phyloP scores from a whole-genome alignment of 2,113 vertebrate species.

The Penelope pileata region DNA sequence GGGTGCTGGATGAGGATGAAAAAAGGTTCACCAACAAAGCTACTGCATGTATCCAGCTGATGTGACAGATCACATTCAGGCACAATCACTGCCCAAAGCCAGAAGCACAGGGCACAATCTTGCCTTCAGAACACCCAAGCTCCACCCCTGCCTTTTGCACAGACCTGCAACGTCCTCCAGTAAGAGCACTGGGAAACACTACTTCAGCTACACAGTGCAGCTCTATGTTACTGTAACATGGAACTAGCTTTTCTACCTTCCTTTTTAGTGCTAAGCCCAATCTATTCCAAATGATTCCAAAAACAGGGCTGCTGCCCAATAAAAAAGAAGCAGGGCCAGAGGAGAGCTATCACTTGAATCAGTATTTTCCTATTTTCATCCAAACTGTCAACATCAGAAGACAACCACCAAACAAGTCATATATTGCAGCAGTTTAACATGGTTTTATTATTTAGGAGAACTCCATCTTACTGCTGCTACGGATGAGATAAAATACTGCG shows the following conservation, averaged over 20 bases:
- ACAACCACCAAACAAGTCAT: not conserved
- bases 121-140: not conserved
- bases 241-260: not conserved
- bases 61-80: not conserved
- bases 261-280: not conserved
- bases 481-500: not conserved
- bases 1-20: not conserved
- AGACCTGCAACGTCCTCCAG: rapidly evolving
- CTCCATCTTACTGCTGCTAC: not conserved
- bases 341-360: not conserved
- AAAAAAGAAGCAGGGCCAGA: not conserved
- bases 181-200: not conserved
- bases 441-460: not conserved
- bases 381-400: not conserved
- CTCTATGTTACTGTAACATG: not conserved
- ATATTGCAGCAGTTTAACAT: not conserved
- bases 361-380: not conserved
- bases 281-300: not conserved
- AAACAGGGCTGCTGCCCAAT: not conserved
- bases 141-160: not conserved
- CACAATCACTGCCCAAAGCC: not conserved
- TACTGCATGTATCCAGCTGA: not conserved
- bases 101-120: rapidly evolving
- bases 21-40: not conserved
- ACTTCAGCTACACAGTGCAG: not conserved